These are phyloP conservation scores for Hydraecia micacea DNA, from an alignment of 2,888 invertebrate genomes.

Conservation along the genomic window DNA sequence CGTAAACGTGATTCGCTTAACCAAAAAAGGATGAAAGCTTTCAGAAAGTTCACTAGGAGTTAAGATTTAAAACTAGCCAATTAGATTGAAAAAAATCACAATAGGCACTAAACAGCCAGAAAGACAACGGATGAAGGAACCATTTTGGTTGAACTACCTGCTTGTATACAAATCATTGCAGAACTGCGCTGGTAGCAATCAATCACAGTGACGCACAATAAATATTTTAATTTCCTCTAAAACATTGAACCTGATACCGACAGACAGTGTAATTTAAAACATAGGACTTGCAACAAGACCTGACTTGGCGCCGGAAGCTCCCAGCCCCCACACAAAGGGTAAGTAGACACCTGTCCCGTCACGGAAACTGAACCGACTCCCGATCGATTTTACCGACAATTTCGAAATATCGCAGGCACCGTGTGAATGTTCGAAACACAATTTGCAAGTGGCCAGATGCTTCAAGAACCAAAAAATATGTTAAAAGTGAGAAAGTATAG, in stretches of 20 bases:
- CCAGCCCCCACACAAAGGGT: constrained; percentile 72
- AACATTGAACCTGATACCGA: not conserved
- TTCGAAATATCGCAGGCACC: constrained; percentile 46
- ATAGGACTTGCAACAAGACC: constrained; percentile 53
- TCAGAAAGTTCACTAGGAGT: not conserved
- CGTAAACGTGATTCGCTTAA: not conserved
- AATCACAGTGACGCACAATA: not conserved
- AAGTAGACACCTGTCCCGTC: constrained; percentile 76
- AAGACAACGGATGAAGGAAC: not conserved
- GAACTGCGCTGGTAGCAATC: not conserved
- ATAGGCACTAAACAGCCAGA: not conserved
- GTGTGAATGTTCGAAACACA: constrained; percentile 60
- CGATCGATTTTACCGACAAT: constrained; percentile 60
- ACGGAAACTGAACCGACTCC: constrained; percentile 59
- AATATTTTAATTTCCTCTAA: not conserved
- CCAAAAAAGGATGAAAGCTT: not conserved
- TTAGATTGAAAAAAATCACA: not conserved
- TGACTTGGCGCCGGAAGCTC: constrained; percentile 67
- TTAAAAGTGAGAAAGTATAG: constrained; percentile 40
- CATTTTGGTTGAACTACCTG: not conserved
- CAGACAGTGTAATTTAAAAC: constrained; percentile 35
- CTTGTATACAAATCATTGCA: not conserved
- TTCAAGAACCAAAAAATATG: constrained; percentile 31
- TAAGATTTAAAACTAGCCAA: not conserved
- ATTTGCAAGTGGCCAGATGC: constrained; percentile 60